Evolutionary conservation across 2,888 invertebrate species (phyloP), one percentile per base, ranked within the genome.

Genomic region (Cheilosia grossa): DNA sequence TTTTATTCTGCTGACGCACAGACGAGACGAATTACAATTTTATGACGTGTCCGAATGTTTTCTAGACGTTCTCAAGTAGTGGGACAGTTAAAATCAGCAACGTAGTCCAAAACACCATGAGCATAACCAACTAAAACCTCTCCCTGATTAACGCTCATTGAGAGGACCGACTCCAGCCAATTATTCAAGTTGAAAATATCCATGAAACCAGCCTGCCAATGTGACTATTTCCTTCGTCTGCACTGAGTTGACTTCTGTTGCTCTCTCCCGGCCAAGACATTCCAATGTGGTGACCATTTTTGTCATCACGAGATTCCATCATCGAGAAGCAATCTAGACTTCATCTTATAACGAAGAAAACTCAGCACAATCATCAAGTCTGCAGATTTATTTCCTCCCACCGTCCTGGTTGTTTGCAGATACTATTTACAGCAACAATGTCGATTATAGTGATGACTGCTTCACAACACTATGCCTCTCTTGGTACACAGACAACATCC

Each of bases 251-350:
- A 37, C 7, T 33, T 33, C 13, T 42, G 4, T 42, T 44, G 15
- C 9, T n/a, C 3, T 4, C 30, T 13, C 15, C n/a, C 7, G 9
- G 10, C 21, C 56, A n/a, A 27, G 13, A 49, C 40, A 67, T 67
- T 75, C 59, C 59, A 24, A 37, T 67, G 59, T 13, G 37, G 37
- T 47, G 47, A 54, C 77, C 77, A 69, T 69, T 74, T 83, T 80
- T 80, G 82, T 80, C 79, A 82, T 73, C 82, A 77, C 73, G 63
- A 82, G 66, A 79, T 79, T 79, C 73, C 79, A 51, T 82, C 73
- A 83, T 83, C 61, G 69, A 79, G 67, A 74, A 83, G 64, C 63
- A 63, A 79, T 79, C 79, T 54, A 49, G 51, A 77, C 53, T 30
- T 61, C 15, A 54, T 21, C 58, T 33, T 56, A 19, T 40, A 61